phyloP scores from a whole-genome alignment of 2,113 vertebrate genomes.

The Dromiciops gliroides region DNA sequence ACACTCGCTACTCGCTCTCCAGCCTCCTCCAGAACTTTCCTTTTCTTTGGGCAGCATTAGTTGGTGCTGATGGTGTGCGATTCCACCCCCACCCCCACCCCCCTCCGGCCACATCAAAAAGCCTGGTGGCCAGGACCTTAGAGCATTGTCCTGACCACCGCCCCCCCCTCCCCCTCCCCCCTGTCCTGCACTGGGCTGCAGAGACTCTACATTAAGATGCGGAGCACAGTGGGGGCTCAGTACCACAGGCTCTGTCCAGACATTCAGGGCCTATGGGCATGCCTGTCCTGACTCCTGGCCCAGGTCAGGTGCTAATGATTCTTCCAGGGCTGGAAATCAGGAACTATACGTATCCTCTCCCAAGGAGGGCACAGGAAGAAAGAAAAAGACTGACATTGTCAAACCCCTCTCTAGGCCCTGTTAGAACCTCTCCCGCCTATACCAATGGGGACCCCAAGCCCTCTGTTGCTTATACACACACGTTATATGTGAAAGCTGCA shows the following conservation, averaged over 20 bases:
- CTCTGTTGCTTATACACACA: neutral
- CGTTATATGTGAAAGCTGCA: neutral
- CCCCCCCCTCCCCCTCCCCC: too few species aligned
- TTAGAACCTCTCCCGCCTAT: neutral
- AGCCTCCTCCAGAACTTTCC: too few species aligned
- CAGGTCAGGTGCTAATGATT: neutral
- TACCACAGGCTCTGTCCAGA: too few species aligned
- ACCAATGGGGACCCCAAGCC: neutral
- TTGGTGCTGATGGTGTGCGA: neutral
- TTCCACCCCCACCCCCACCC: rapidly evolving
- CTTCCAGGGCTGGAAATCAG: neutral
- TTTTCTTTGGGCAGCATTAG: neutral
- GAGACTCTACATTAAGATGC: neutral
- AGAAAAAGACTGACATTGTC: too few species aligned
- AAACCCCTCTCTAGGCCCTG: neutral
- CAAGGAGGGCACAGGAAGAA: neutral
- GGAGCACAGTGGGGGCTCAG: too few species aligned
- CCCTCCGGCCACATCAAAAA: neutral
- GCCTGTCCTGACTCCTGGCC: neutral
- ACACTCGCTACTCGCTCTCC: neutral
- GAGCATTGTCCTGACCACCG: neutral
- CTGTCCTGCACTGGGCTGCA: neutral
- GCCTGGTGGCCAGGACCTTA: neutral
- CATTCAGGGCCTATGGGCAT: neutral
- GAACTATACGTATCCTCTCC: too few species aligned